A percentile compares a stretch with the other conserved stretches of the same genome.
phyloP scores from a whole-genome alignment of 2,797 vertebrate genomes.

The Poecilia wingei region DNA sequence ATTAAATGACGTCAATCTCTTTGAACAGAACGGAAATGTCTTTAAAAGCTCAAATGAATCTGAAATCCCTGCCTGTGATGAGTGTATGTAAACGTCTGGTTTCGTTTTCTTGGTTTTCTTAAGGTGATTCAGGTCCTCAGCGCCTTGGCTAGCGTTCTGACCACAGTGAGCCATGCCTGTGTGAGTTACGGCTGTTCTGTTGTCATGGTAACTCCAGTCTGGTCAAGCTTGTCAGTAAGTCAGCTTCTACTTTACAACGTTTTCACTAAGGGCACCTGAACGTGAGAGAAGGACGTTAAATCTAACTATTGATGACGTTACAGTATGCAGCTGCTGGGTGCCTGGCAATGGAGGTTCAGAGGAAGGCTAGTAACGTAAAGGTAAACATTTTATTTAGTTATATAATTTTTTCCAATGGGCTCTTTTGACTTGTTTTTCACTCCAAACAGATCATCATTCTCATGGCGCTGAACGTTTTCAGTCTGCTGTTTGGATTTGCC shows the following conservation, averaged over 20 bases:
- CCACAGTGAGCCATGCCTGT: constrained; percentile 72
- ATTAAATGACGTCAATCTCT: neutral
- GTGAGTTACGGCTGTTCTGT: constrained; percentile 75
- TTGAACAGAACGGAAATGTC: neutral
- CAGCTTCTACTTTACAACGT: constrained; percentile 6
- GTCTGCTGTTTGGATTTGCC: constrained; percentile 70
- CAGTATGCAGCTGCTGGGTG: constrained; percentile 76
- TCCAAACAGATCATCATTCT: constrained; percentile 71
- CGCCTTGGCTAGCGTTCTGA: constrained; percentile 67
- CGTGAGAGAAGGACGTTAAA: neutral
- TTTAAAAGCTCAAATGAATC: neutral
- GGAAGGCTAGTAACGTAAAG: constrained; percentile 73
- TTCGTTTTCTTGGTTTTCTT: neutral
- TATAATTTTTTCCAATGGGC: neutral
- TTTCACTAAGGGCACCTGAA: neutral
- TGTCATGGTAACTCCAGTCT: constrained; percentile 73
- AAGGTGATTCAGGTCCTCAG: constrained; percentile 77
- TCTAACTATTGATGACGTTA: constrained; percentile 44
- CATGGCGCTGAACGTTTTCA: constrained; percentile 73
- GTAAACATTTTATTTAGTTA: constrained; percentile 35
- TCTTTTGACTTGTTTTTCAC: constrained; percentile 10
- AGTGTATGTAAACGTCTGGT: neutral
- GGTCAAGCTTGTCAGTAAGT: constrained; percentile 78
- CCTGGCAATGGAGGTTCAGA: constrained; percentile 72
- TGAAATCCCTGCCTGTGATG: neutral